Evolutionary conservation across 37 sponge, comb jelly and placozoan species (phyloP).

Genomic region (Oscarella lobularis): DNA sequence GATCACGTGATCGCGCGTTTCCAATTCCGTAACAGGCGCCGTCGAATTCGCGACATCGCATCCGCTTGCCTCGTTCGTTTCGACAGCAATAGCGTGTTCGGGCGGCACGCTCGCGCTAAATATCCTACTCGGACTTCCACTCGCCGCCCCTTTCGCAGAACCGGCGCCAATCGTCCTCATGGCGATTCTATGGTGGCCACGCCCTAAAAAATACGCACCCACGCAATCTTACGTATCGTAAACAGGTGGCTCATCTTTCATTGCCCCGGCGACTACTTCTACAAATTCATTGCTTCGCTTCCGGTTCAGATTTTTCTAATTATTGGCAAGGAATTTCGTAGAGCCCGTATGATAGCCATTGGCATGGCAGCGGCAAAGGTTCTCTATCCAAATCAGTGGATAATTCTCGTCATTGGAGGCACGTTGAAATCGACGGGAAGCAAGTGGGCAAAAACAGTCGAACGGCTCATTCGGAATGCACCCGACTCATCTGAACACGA

Average conservation of each 20-base stretch:
- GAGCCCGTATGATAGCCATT: not conserved
- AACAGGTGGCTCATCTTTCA: not conserved
- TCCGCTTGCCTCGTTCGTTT: slow-evolving; percentile 46
- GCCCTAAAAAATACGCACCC: no score
- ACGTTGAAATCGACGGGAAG: not conserved
- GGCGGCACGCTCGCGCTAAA: slow-evolving; percentile 32
- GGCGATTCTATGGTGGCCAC: not conserved
- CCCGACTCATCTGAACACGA: not conserved
- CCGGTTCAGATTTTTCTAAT: not conserved
- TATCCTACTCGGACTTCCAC: slow-evolving; percentile 32
- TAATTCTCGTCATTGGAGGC: not conserved
- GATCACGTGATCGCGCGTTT: no score
- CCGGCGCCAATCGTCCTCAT: not conserved
- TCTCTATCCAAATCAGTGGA: not conserved
- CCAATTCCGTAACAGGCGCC: slow-evolving; percentile 10
- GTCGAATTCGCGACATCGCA: slow-evolving; percentile 28
- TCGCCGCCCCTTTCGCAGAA: not conserved
- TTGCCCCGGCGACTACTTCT: not conserved
- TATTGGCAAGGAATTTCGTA: not conserved
- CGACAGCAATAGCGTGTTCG: slow-evolving; percentile 17
- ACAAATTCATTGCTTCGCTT: not conserved
- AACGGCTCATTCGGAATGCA: not conserved
- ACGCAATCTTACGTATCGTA: no score
- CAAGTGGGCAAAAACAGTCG: slow-evolving; percentile 1
- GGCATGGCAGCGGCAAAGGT: not conserved